A percentile compares a stretch with the other conserved stretches of the same genome.
Evolutionary conservation across 2,888 invertebrate genomes (phyloP).

Genomic region (Epinotia nisella): DNA sequence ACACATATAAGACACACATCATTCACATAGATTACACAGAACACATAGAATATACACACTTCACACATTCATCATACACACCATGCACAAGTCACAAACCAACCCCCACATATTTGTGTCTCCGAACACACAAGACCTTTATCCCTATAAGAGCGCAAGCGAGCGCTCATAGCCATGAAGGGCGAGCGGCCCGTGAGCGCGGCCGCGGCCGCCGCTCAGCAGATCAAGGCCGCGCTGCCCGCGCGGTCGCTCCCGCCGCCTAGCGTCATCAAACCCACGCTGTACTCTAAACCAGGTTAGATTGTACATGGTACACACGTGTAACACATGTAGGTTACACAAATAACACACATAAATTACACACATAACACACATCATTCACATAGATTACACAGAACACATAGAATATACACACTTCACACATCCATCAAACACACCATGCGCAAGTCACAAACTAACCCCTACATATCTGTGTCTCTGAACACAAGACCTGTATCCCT

Average conservation of each 20-base stretch:
- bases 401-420: neutral
- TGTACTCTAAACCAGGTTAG: constrained; percentile 64
- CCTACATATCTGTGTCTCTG: no score
- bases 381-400: neutral
- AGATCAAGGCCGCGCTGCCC: constrained; percentile 68
- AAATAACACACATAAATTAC: neutral
- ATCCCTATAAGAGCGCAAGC: constrained; percentile 94
- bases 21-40: no score
- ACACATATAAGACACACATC: no score
- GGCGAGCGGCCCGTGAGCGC: constrained; percentile 61
- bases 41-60: no score
- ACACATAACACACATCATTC: neutral
- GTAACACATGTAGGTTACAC: neutral
- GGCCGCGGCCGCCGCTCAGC: constrained; percentile 68
- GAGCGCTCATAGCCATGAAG: constrained; percentile 87
- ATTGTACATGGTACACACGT: neutral
- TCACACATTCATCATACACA: no score
- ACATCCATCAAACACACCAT: no score
- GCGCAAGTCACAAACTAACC: no score
- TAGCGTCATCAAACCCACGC: constrained; percentile 73
- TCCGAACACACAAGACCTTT: no score
- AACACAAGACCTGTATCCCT: no score
- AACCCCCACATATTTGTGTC: no score
- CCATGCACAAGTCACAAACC: no score
- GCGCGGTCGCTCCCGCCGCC: constrained; percentile 69